Evolutionary conservation across 1,140 invertebrate species (phyloP), one percentile per base, ranked within the genome.

Genomic region (Metaphire vulgaris): DNA sequence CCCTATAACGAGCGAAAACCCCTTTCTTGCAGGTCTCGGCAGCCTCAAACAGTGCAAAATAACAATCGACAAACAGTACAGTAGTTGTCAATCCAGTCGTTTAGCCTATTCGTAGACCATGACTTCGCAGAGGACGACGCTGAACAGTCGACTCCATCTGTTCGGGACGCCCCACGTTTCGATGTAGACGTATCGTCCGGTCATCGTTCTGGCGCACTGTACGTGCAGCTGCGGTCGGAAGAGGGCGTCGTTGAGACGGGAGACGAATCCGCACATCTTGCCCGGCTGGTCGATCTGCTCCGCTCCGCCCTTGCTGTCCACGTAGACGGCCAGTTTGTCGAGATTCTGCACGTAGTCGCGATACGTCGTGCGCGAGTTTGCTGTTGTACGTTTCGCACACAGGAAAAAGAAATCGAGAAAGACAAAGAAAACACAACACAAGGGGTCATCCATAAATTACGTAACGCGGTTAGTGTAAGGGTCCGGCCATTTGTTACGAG

Each of bases 141-240:
- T 88, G 81, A 88, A 89, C 2, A 89, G 81, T 76, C 85, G 82
- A 74, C 85, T 87, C 86, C 87, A 89, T 64, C 87, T 83, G 79
- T 88, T 86, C n/a, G 86, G 84, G 1, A 87, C 82, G 26, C 88
- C 88, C 77, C 84, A 86, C 0, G 88, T 88, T 80, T 88, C 86
- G 31, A 89, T 86, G 76, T 89, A 88, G 21, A 89, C 83, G 78
- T 89, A 89, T n/a, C 88, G 84, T 15, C 88, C 89, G n/a, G 80
- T 82, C 26, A 87, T 81, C 6, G 81, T 82, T 64, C 84, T 80
- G 12, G 83, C 80, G 79, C 89, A 89, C 77, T 87, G 85, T 67
- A 89, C 84, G 75, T 88, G 86, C 2, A 89, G 81, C 75, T 83
- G 83, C 68, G 81, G 83, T 76, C 84, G 82, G 78, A 88, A n/a